Evolutionary conservation across 2,888 invertebrate species (phyloP), one percentile per base, ranked within the genome.

Genomic region (Bugulina stolonifera): DNA sequence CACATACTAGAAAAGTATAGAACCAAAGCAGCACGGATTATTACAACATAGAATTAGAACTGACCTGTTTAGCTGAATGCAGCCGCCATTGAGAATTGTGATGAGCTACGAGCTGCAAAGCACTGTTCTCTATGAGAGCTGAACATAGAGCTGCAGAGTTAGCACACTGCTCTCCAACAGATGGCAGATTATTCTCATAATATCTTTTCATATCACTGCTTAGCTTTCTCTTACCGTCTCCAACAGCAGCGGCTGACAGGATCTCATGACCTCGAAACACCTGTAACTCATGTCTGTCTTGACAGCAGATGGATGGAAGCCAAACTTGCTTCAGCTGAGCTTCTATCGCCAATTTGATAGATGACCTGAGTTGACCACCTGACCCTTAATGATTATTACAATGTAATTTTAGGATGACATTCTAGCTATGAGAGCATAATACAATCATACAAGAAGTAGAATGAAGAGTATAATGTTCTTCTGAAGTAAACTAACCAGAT

Each of bases 11-110:
- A n/a, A n/a, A n/a, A n/a, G n/a, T n/a, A n/a, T n/a, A n/a, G n/a
- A n/a, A n/a, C n/a, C n/a, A n/a, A n/a, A n/a, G n/a, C n/a, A n/a
- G n/a, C n/a, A n/a, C n/a, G n/a, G n/a, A n/a, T n/a, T n/a, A n/a
- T n/a, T n/a, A n/a, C n/a, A n/a, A n/a, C n/a, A n/a, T n/a, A n/a
- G n/a, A n/a, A n/a, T n/a, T n/a, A n/a, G n/a, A n/a, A 25, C 27
- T 64, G 5, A 64, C 64, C 64, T 27, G 64, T 34, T 34, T 64
- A 32, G 5, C 32, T 29, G 64, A 22, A 32, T 64, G 64, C 2
- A 64, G 64, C 32, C 64, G 25, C 64, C 64, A 64, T 32, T 64
- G 64, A 10, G 34, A 64, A 32, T 64, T 64, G 25, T 64, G 64
- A n/a, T 64, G 29, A 32, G 25, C 14, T 5, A 64, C 32, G 14